Percentiles rank a stretch among this genome's conserved stretches.
These are phyloP conservation scores for Monochamus saltuarius DNA, from an alignment of 1,140 invertebrate genomes.

Conservation along the genomic window DNA sequence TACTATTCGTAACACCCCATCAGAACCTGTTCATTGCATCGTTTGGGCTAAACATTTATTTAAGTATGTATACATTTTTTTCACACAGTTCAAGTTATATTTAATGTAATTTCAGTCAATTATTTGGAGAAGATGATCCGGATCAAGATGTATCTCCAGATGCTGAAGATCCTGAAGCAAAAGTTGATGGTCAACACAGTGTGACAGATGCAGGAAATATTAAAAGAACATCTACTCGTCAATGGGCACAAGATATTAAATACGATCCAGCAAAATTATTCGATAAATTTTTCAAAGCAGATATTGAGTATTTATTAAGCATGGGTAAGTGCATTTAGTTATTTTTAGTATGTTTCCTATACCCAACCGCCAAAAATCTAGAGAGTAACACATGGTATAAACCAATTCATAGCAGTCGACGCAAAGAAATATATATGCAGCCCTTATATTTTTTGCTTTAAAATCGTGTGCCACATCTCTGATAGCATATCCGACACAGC, in stretches of 20 bases:
- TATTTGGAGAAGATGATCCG: conserved; percentile 94
- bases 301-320: conserved; percentile 91
- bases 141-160: conserved; percentile 99
- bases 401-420: too few species aligned
- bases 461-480: too few species aligned
- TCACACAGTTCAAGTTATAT: background rate
- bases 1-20: conserved; percentile 99
- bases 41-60: conserved; percentile 99
- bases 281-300: conserved; percentile 90
- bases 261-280: conserved; percentile 87
- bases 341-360: too few species aligned
- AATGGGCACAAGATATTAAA: conserved; percentile 81
- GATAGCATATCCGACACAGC: too few species aligned
- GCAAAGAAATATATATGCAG: too few species aligned
- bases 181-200: conserved; percentile 53
- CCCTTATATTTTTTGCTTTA: too few species aligned
- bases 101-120: conserved; percentile 67
- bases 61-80: conserved; percentile 68
- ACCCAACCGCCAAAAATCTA: too few species aligned
- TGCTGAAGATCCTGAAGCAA: conserved; percentile 86
- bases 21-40: conserved; percentile 98
- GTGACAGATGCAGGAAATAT: conserved; percentile 64
- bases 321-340: conserved; percentile 63
- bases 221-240: conserved; percentile 79
- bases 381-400: too few species aligned